phyloP scores from a whole-genome alignment of 2,797 vertebrate species.

The Coreius guichenoti region DNA sequence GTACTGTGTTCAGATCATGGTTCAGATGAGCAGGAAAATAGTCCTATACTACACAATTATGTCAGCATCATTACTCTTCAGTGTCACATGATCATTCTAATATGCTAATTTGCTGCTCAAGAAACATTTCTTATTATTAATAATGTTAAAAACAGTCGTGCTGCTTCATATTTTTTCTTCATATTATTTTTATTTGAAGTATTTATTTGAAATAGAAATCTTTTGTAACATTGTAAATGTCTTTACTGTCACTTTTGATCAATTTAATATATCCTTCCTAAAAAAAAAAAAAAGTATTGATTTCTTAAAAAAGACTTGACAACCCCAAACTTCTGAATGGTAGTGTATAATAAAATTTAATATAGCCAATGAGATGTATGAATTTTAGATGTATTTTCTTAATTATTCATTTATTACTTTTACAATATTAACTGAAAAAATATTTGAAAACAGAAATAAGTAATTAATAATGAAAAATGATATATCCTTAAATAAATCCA shows the following conservation, averaged over 20 bases:
- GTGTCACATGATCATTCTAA: not conserved
- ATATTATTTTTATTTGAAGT: not conserved
- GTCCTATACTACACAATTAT: too few relatives aligned
- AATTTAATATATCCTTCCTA: too few relatives aligned
- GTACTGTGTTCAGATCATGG: too few relatives aligned
- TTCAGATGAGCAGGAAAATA: too few relatives aligned
- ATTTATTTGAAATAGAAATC: too few relatives aligned
- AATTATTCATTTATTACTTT: not conserved
- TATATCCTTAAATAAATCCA: not conserved
- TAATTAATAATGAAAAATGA: not conserved
- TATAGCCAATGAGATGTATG: not conserved
- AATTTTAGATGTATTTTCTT: not conserved
- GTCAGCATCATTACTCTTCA: too few relatives aligned
- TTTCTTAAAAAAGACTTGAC: not conserved
- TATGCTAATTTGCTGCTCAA: not conserved
- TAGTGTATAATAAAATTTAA: not conserved
- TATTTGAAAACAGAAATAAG: not conserved
- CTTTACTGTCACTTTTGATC: not conserved
- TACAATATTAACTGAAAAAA: not conserved
- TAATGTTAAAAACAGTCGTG: not conserved
- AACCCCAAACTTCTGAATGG: not conserved
- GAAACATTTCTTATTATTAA: not conserved
- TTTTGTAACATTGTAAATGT: conserved; percentile 2
- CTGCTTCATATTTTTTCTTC: not conserved
- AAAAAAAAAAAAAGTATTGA: too few relatives aligned